Evolutionary conservation across 2,113 vertebrate genomes (phyloP), one percentile per base, ranked within the genome.

Genomic region (Noctilio leporinus): DNA sequence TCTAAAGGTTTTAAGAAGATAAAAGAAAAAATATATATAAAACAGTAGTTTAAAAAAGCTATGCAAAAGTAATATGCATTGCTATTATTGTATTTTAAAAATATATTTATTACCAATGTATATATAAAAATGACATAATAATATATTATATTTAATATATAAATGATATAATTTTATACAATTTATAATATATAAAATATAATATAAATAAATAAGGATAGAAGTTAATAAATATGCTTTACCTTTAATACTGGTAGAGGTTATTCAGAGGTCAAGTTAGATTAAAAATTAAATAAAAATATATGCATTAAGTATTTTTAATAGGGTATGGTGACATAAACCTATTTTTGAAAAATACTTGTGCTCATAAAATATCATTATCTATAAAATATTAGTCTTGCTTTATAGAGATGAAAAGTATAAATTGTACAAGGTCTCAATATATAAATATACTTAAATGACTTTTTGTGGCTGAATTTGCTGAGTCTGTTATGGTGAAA

Each of bases 361-460:
- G 53, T 64, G 40, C 59, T 89, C 24, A 93, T 70, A 95, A 97
- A 95, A 28, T 86, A 83, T 30, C 78, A 95, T 43, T 93, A 90
- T 80, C 64, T 96, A 78, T 81, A 80, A 95, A 30, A 84, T 15
- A 87, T 80, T 88, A 26, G 57, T 96, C 89, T 78, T 94, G 51
- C 30, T 93, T 35, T 62, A 75, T 83, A 92, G 82, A 97, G 88
- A 95, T 78, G 43, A 77, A 97, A 97, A 98, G 97, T 94, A 98
- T 97, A 98, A 98, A 98, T 98, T 98, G 98, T 97, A 96, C 95
- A 97, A 97, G 86, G 95, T 98, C 98, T 99, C 98, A 98, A 99
- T 98, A 99, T 98, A 98, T 99, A 99, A 98, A 98, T 98, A 98
- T 96, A 98, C 96, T 98, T 98, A 98, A 99, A 98, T 97, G 97